phyloP scores from a whole-genome alignment of 1,140 invertebrate species.

The Rhagoletis zephyria region DNA sequence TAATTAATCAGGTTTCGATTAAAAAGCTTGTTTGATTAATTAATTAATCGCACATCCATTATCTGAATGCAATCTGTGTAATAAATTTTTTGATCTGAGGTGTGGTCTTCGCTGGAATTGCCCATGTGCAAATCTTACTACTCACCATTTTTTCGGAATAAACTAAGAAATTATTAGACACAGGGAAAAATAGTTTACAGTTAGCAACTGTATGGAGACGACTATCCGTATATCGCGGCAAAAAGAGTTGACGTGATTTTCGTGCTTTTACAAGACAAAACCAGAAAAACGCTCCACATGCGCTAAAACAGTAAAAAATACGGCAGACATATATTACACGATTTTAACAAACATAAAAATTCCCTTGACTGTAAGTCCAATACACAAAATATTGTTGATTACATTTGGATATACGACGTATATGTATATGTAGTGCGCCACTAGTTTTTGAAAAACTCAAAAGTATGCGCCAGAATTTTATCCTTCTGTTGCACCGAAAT shows the following conservation, averaged over 20 bases:
- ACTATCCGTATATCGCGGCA: background rate
- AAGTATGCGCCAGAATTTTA: slow-evolving; percentile 55
- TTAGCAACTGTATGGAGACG: background rate
- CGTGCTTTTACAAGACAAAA: background rate
- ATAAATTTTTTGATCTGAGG: too few relatives aligned
- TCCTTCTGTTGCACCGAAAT: slow-evolving; percentile 54
- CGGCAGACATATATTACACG: background rate
- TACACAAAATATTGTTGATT: background rate
- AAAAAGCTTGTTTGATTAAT: too few relatives aligned
- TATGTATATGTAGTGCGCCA: background rate
- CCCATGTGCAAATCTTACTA: too few relatives aligned
- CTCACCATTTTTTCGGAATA: background rate
- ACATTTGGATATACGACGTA: background rate
- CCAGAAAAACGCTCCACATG: background rate
- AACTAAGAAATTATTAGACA: background rate
- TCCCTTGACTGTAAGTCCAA: slow-evolving; percentile 5
- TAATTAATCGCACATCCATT: too few relatives aligned
- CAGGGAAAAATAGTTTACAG: background rate
- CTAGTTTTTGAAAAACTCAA: slow-evolving; percentile 55
- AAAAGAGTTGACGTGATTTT: background rate
- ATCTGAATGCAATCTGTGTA: too few relatives aligned
- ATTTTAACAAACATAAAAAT: background rate
- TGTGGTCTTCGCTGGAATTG: too few relatives aligned
- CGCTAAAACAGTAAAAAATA: too few relatives aligned
- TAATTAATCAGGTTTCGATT: too few relatives aligned